Base-by-base conservation (phyloP, 2,113 vertebrate species). In the Recurvirostra avosetta region DNA sequence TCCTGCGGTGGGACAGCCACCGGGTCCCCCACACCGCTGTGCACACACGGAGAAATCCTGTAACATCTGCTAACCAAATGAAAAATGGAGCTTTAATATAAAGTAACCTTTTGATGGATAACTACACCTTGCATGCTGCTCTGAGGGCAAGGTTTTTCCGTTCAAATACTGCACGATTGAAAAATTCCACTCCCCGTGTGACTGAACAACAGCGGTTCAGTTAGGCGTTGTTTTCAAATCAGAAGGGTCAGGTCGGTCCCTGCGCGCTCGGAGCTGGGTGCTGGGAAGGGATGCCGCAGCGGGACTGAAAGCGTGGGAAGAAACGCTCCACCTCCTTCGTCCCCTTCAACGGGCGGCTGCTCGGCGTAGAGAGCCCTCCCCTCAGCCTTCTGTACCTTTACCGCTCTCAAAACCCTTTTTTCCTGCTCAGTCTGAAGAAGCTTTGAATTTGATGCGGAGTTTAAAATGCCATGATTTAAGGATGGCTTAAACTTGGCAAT, bases 191-290 rank as follows among this genome's bases (percentile, higher is more conserved):
- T 29, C 27, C 11, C 1, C 5, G 1, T 7, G 6, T 23, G 43
- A 25, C 30, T 0, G 0, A 26, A 10, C 18, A 15, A 3, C 45
- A 58, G 3, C 1, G 6, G 2, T 34, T 17, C 25, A 23, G n/a
- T 43, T 16, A 7, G 8, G 0, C 26, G 34, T 49, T 3, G 18
- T 23, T 56, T 70, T 25, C 15, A 2, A 9, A 8, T 8, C 1
- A 0, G 34, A 58, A 14, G 43, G 43, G 43, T 45, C 12, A 6
- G 11, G 29, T 32, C 47, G 22, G 49, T 25, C 22, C 49, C 49
- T 25, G 49, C 12, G 49, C 49, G 10, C 49, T 49, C 49, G 21
- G 22, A 23, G 12, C 66, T 14, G 7, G 65, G 38, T 12, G 21
- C 1, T 19, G 49, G 29, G 72, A 26, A n/a, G 49, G 75, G 71